These are phyloP conservation scores for Diplodus sargus DNA, from an alignment of 2,797 vertebrate species.

Conservation along the genomic window DNA sequence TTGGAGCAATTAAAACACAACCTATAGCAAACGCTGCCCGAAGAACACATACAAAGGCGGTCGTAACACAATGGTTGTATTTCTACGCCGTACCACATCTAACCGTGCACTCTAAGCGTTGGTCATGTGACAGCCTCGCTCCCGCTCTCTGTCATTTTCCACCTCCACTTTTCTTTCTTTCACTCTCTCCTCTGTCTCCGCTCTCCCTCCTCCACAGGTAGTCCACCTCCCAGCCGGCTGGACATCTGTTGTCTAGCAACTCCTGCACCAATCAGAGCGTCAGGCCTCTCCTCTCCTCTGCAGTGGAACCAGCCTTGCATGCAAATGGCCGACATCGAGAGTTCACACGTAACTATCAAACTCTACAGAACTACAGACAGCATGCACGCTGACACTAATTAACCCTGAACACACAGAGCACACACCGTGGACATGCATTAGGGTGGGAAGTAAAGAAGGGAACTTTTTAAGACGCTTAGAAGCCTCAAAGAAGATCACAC, in stretches of 20 bases:
- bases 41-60: not conserved
- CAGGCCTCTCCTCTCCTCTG: slow-evolving; percentile 82
- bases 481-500: not conserved
- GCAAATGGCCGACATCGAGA: slow-evolving; percentile 81
- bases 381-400: not conserved
- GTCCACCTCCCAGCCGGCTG: slow-evolving; percentile 80
- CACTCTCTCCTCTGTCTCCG: slow-evolving; percentile 29
- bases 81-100: slow-evolving; percentile 2
- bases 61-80: not conserved
- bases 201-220: slow-evolving; percentile 82
- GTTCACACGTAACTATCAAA: slow-evolving; percentile 73
- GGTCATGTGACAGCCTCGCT: slow-evolving; percentile 15
- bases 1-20: not conserved
- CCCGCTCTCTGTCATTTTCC: slow-evolving; percentile 46
- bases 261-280: slow-evolving; percentile 84
- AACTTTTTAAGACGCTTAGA: not conserved
- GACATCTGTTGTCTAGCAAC: slow-evolving; percentile 90
- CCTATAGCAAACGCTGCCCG: not conserved
- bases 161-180: slow-evolving; percentile 58
- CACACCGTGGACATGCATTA: not conserved
- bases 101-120: slow-evolving; percentile 21
- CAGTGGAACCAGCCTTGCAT: slow-evolving; percentile 87
- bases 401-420: not conserved
- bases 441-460: not conserved
- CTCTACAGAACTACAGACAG: slow-evolving; percentile 50